Conservation (phyloP, 2,888 invertebrate species). For the Chrysolina americana region DNA sequence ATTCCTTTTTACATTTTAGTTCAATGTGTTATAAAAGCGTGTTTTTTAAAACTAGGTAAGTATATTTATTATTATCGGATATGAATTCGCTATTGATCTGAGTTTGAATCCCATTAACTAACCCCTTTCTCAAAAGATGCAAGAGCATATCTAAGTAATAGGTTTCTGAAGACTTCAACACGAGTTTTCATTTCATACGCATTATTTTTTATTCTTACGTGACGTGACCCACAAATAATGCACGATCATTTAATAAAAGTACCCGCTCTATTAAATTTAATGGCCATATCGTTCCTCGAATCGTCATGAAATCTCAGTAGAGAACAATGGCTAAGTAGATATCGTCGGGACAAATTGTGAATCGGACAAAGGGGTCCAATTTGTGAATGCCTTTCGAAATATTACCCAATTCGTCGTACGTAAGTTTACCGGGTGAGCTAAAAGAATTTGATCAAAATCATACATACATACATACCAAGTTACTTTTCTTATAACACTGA, state of each 20-base stretch:
- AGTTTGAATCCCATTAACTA: no score
- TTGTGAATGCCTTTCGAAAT: not conserved
- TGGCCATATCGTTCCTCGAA: constrained; percentile 31
- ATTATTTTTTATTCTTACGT: constrained; percentile 3
- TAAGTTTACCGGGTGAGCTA: no score
- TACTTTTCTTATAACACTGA: no score
- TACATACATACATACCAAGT: no score
- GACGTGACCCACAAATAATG: constrained; percentile 39
- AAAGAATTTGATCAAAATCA: no score
- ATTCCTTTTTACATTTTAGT: no score
- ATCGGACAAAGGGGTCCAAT: not conserved
- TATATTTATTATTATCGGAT: no score
- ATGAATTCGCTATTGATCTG: no score
- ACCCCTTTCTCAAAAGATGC: no score
- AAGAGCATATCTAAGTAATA: not conserved
- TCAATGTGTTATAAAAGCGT: no score
- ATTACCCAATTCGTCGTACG: not conserved
- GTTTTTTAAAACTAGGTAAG: no score
- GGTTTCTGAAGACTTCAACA: not conserved
- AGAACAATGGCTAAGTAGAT: not conserved
- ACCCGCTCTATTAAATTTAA: constrained; percentile 40
- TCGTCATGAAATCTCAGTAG: constrained; percentile 21
- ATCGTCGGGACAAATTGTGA: not conserved
- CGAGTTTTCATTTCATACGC: not conserved
- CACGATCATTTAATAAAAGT: constrained; percentile 39